Percentiles rank a stretch among this genome's conserved stretches.
Conservation (phyloP, 2,113 vertebrate species). For the Zapus hudsonius region DNA sequence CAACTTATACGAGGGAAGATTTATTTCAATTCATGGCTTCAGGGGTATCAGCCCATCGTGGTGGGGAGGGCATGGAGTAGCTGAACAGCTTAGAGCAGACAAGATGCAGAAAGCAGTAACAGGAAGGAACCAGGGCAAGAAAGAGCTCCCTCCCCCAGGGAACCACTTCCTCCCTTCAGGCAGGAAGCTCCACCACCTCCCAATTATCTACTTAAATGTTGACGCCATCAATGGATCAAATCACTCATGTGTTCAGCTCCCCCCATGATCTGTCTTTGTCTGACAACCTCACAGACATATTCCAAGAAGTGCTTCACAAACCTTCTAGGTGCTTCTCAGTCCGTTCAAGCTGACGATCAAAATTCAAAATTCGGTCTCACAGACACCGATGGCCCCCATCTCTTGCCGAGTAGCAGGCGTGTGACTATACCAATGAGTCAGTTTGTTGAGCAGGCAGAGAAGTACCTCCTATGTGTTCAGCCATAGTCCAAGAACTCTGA, state of each 20-base stretch:
- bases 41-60: neutral
- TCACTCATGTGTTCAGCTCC: neutral
- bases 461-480: neutral
- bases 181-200: neutral
- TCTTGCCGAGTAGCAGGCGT: neutral
- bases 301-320: neutral
- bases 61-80: too few relatives aligned
- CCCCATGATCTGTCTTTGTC: neutral
- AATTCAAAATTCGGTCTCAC: neutral
- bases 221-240: neutral
- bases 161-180: neutral
- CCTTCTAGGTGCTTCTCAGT: neutral
- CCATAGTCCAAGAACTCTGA: neutral
- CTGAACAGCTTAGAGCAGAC: neutral
- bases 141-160: neutral
- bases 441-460: neutral
- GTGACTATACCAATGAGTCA: neutral
- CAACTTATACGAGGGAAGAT: neutral
- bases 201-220: neutral
- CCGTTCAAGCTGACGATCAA: neutral
- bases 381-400: fast-evolving
- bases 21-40: neutral
- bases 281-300: neutral
- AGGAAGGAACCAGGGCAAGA: neutral
- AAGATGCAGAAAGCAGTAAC: neutral